Conservation (phyloP, 2,888 invertebrate genomes). For the Torymus texanus region DNA sequence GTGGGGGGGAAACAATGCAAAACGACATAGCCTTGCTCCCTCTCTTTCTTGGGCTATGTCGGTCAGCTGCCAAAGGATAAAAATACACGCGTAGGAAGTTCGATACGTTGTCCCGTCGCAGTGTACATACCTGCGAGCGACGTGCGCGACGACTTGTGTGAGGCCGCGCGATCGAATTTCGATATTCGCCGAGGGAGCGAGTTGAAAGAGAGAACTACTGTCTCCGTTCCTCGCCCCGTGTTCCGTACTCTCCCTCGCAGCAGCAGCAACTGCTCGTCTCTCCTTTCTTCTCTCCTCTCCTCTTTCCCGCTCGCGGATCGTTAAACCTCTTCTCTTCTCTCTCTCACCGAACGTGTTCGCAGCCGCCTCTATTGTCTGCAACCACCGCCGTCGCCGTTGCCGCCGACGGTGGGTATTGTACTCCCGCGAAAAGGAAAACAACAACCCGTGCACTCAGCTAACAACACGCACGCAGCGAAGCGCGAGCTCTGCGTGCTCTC, state of each 20-base stretch:
- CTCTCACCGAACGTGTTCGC: too few relatives aligned
- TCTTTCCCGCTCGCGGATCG: constrained; percentile 20
- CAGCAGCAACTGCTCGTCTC: neutral
- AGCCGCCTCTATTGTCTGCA: too few relatives aligned
- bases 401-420: too few relatives aligned
- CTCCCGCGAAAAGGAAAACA: neutral
- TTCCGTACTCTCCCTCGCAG: too few relatives aligned
- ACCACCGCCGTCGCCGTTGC: too few relatives aligned
- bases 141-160: neutral
- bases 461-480: too few relatives aligned
- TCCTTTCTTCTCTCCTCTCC: neutral
- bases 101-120: neutral
- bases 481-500: too few relatives aligned
- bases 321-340: neutral
- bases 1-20: constrained; percentile 11
- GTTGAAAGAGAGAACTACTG: too few relatives aligned
- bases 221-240: too few relatives aligned
- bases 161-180: constrained; percentile 36
- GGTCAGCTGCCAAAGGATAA: constrained; percentile 46
- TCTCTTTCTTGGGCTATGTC: constrained; percentile 6
- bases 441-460: neutral
- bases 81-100: constrained; percentile 33
- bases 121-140: constrained; percentile 21
- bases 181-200: constrained; percentile 14
- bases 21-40: neutral